Base-by-base conservation (phyloP, 1,140 invertebrate species). In the Drosophila lowei region DNA sequence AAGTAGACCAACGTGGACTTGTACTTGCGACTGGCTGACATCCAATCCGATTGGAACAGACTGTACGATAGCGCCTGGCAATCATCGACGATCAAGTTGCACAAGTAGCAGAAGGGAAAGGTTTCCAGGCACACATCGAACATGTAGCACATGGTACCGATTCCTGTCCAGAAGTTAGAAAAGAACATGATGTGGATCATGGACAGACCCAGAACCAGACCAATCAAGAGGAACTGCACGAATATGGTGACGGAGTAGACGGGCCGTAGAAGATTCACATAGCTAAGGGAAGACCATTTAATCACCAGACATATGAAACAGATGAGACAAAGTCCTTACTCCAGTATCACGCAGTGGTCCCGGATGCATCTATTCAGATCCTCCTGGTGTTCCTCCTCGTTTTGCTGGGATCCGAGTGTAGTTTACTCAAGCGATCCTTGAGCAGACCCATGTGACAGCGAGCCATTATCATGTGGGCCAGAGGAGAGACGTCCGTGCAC, bases 31-130 rank as follows among this genome's bases (percentile, higher is more conserved):
- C 54, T 47, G 6, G 72, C 46, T 0, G 34, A 62, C 1, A 75
- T 38, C 72, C 72, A 75, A 7, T 56, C 43, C 11, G 72, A 75
- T 8, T 75, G 71, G 15, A 75, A 75, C 6, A 75, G 4, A 0
- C 30, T 25, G 16, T 44, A 38, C 30, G 38, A 41, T 3, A 75
- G n/a, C 2, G 42, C 41, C 0, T 34, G 18, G n/a, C 54, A 54
- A 3, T 75, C 72, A 6, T 46, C 34, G 15, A 11, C 43, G 2
- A 75, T 30, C 7, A 43, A 28, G 21, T 75, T 72, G 13, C 72
- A 75, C 1, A 67, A 13, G 15, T 44, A 75, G 34, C 72, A 75
- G 7, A 67, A 75, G 8, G 72, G 72, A 34, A 75, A 75, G 6
- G 72, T 67, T 25, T 75, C 11, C 34, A 38, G 49, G 6, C 16